These are phyloP conservation scores for Lasiurus cinereus DNA, from an alignment of 2,113 vertebrate species.

Conservation along the genomic window DNA sequence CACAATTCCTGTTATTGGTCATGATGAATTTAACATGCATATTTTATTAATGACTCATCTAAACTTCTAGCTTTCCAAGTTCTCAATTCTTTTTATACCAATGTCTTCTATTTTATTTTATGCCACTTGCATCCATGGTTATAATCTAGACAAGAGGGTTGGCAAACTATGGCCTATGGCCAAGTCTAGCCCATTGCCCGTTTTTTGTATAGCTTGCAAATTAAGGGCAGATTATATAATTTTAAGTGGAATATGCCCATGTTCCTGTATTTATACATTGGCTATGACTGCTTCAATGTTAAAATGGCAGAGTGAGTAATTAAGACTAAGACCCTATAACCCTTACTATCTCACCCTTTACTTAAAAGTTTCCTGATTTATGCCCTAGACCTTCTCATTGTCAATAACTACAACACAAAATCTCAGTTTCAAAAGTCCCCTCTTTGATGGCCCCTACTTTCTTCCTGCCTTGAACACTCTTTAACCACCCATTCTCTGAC, in stretches of 20 bases:
- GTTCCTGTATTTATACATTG: neutral
- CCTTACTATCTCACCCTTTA: neutral
- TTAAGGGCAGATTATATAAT: neutral
- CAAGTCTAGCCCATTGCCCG: neutral
- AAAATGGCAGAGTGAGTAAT: neutral
- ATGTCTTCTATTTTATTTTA: neutral
- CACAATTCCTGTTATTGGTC: neutral
- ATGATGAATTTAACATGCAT: neutral
- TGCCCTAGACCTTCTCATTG: neutral
- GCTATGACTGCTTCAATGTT: neutral
- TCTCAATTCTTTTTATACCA: neutral
- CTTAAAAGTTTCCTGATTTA: neutral
- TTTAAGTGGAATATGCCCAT: neutral
- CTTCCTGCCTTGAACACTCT: neutral
- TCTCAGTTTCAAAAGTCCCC: neutral
- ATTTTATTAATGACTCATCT: neutral
- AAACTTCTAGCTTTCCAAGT: neutral
- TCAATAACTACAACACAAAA: neutral
- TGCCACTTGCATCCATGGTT: neutral
- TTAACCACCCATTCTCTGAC: neutral
- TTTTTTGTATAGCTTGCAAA: neutral
- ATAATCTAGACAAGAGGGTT: neutral
- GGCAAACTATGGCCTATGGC: neutral
- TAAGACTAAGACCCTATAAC: neutral
- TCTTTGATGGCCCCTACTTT: neutral